Evolutionary conservation across 1,140 invertebrate genomes (phyloP).

Genomic region (Andricus grossulariae): DNA sequence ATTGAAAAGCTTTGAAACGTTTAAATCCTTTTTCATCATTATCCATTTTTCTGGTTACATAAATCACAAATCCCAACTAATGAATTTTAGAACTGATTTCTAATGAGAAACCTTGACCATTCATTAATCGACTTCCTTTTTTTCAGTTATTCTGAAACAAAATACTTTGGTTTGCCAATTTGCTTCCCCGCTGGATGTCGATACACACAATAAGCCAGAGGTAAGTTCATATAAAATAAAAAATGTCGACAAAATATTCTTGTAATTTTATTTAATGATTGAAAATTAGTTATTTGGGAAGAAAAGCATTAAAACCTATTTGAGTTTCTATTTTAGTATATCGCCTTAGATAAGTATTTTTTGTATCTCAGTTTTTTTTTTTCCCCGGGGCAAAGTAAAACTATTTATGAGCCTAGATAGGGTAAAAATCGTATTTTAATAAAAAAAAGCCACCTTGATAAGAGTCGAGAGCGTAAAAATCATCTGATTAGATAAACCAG

Average conservation of each 20-base stretch:
- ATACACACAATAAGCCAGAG: conserved; percentile 96
- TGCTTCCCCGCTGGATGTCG: conserved; percentile 94
- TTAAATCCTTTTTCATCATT: no score
- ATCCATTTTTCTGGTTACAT: no score
- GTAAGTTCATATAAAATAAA: conserved; percentile 77
- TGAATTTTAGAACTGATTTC: no score
- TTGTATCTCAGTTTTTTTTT: background rate
- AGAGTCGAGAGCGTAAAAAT: conserved; percentile 12
- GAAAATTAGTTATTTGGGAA: background rate
- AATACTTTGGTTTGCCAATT: conserved; percentile 96
- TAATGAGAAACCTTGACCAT: background rate
- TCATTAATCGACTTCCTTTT: conserved; percentile 60
- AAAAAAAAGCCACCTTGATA: background rate
- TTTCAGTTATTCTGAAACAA: conserved; percentile 94
- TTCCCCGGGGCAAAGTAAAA: background rate
- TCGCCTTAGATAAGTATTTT: background rate
- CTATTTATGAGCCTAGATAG: background rate
- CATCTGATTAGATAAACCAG: conserved; percentile 33
- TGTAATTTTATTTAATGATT: conserved; percentile 42
- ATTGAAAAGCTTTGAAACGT: no score
- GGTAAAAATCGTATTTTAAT: background rate
- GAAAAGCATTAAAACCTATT: background rate
- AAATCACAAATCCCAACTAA: no score
- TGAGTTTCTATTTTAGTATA: conserved; percentile 4
- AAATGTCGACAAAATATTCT: background rate